Percentiles rank a stretch among this genome's conserved stretches.
phyloP scores from a whole-genome alignment of 2,113 vertebrate species.

The Gambusia holbrooki region DNA sequence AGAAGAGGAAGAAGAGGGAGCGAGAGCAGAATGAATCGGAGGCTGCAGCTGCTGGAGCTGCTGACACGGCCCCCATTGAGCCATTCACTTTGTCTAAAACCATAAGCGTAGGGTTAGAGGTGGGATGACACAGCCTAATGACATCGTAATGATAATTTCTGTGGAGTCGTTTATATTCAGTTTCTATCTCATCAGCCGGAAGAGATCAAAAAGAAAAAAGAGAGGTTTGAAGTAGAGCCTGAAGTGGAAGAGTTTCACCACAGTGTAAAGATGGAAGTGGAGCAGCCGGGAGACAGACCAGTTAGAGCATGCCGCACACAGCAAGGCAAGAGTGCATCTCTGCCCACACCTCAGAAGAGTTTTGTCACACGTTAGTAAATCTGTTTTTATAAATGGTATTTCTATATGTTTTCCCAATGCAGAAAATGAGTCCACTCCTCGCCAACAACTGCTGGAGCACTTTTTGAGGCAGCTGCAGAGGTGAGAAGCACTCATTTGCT shows the following conservation, averaged over 20 bases:
- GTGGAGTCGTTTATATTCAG: not conserved
- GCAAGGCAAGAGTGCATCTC: constrained; percentile 77
- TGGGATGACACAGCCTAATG: constrained; percentile 27
- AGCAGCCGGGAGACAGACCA: constrained; percentile 89
- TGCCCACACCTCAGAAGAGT: not conserved
- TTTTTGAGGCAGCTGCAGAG: constrained; percentile 95
- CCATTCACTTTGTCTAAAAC: constrained; percentile 77
- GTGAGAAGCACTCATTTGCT: constrained; percentile 69
- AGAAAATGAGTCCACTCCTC: constrained; percentile 93
- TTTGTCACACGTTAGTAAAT: not conserved
- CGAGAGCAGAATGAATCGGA: constrained; percentile 91
- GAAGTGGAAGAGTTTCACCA: constrained; percentile 90
- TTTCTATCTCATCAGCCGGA: constrained; percentile 74
- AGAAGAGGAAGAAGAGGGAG: constrained; percentile 95
- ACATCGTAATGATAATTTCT: not conserved
- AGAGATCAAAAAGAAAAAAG: constrained; percentile 93
- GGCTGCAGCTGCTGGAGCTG: constrained; percentile 14
- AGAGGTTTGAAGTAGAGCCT: constrained; percentile 87
- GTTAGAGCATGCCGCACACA: constrained; percentile 92
- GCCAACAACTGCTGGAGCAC: constrained; percentile 94
- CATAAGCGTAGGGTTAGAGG: constrained; percentile 71
- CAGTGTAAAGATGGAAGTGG: constrained; percentile 87
- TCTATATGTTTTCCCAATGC: constrained; percentile 55
- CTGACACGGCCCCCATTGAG: constrained; percentile 57
- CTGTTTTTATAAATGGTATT: not conserved